These are phyloP conservation scores for Siniperca knerii DNA, from an alignment of 2,113 vertebrate genomes.

Conservation along the genomic window DNA sequence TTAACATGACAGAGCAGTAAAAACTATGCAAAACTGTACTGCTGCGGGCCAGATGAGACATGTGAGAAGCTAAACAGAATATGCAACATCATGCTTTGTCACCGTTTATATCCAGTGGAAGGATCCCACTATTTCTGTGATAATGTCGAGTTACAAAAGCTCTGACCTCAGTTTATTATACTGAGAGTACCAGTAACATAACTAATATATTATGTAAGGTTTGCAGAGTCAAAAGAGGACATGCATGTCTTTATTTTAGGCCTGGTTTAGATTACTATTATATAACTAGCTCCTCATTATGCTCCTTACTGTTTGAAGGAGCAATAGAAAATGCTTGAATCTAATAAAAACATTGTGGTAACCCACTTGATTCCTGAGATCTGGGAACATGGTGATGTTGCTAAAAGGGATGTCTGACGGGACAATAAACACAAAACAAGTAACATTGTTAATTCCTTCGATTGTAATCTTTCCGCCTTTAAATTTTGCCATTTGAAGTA, in stretches of 20 bases:
- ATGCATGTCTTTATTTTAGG: background rate
- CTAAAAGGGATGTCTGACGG: too few relatives aligned
- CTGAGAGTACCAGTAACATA: background rate
- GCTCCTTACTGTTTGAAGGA: background rate
- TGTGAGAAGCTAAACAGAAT: background rate
- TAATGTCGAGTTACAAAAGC: background rate
- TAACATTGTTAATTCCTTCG: background rate
- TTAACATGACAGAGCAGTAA: background rate
- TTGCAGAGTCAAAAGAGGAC: background rate
- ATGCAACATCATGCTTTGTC: background rate
- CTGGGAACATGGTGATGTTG: too few relatives aligned
- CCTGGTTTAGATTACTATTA: background rate
- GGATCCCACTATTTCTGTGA: background rate
- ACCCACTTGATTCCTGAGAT: background rate
- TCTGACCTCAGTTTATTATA: background rate
- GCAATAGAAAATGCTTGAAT: background rate
- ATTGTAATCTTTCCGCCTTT: too few relatives aligned
- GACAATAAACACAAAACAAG: background rate
- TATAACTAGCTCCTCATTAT: background rate
- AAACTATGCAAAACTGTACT: background rate
- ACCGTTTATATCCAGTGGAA: background rate
- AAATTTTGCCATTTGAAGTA: too few relatives aligned
- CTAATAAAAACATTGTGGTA: background rate
- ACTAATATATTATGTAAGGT: background rate
- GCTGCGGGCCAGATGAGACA: conserved; percentile 30